Base-by-base conservation (phyloP, 2,113 vertebrate species). In the Peromyscus leucopus region DNA sequence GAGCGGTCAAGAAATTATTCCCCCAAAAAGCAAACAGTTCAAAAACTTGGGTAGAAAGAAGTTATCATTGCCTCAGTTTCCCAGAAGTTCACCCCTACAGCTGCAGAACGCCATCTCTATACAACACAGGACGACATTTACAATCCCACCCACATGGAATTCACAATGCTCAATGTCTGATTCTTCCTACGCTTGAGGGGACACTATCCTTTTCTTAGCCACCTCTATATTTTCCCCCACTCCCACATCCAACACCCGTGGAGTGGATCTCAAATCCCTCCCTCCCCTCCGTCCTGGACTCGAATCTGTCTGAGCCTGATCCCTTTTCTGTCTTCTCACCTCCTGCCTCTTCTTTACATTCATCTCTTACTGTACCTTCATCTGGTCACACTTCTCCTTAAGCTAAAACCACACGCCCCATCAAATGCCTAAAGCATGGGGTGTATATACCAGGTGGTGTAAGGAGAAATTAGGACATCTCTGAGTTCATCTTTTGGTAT, bases 1-100 rank as follows among this genome's bases (percentile, higher is more conserved):
- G 36, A 55, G 4, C 83, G 59, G 92, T 65, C 79, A 72, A 95
- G 24, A 89, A 98, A 85, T 31, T 16, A 61, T 28, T 93, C 84
- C 87, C 8, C 79, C 65, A 75, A 94, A 78, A 80, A 10, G 0
- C 48, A 79, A 89, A 90, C 19, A 93, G 42, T 15, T 48, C 26
- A 26, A 80, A 87, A 69, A 36, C 88, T 93, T 76, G 28, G 85
- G 46, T 69, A 69, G 48, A 89, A 83, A 67, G 55, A 88, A 28
- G 12, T 46, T 19, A 59, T 22, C 33, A 79, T 90, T 74, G 39
- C 65, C 80, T 89, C 24, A 6, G 10, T 91, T 61, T 59, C 65
- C 28, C 17, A 39, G 36, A 59, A 61, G 6, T 42, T 85, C 28
- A n/a, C 80, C 67, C 28, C 59, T 67, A 28, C 8, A 2, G 7